A percentile compares a stretch with the other conserved stretches of the same genome.
phyloP scores from a whole-genome alignment of 2,797 vertebrate species.

The Myotis myotis region DNA sequence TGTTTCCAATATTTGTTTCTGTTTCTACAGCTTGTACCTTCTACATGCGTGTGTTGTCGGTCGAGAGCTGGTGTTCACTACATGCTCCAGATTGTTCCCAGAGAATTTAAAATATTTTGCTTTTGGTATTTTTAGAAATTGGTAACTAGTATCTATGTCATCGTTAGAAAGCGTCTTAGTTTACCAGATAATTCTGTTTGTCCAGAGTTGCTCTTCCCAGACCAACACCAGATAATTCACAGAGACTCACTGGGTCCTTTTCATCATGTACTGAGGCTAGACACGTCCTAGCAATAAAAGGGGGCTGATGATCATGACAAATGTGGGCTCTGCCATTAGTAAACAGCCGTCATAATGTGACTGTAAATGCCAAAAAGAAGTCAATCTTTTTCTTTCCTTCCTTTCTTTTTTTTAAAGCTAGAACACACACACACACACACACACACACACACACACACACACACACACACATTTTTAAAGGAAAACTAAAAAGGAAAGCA shows the following conservation, averaged over 20 bases:
- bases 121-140: conserved; percentile 50
- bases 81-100: background rate
- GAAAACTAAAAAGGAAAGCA: background rate
- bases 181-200: conserved; percentile 23
- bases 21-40: background rate
- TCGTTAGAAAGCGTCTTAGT: conserved; percentile 24
- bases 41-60: background rate
- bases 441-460: too few species aligned
- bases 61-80: background rate
- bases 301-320: background rate
- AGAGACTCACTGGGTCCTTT: background rate
- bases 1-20: background rate
- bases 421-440: too few species aligned
- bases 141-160: background rate
- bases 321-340: background rate
- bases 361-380: background rate
- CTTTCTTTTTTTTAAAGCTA: background rate
- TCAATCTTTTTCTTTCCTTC: background rate
- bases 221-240: conserved; percentile 35
- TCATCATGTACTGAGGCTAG: background rate
- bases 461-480: background rate
- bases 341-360: background rate
- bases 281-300: background rate
- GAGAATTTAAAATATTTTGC: conserved; percentile 20
- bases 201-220: background rate